Percentiles rank a stretch among this genome's conserved stretches.
These are phyloP conservation scores for Megaceryle maxima DNA, from an alignment of 2,113 vertebrate genomes.

Conservation along the genomic window DNA sequence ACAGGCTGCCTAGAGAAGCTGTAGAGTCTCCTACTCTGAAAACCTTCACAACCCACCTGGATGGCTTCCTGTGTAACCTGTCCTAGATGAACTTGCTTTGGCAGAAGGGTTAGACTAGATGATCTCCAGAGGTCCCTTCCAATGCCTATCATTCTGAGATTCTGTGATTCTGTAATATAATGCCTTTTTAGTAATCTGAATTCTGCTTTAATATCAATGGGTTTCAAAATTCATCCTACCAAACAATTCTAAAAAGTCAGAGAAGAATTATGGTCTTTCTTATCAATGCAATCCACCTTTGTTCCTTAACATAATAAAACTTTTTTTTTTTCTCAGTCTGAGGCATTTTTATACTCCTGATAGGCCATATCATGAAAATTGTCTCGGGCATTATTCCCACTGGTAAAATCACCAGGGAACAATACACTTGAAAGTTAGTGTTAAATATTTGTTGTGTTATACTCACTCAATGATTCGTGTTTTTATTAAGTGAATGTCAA, in stretches of 20 bases:
- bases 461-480: not conserved
- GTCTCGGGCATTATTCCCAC: not conserved
- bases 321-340: not conserved
- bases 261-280: not conserved
- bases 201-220: not conserved
- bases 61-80: too few relatives aligned
- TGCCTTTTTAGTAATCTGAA: not conserved
- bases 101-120: too few relatives aligned
- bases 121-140: too few relatives aligned
- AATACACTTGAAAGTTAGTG: not conserved
- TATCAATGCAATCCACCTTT: not conserved
- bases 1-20: too few relatives aligned
- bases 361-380: not conserved
- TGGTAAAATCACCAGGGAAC: not conserved
- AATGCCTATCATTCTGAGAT: not conserved
- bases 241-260: not conserved
- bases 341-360: not conserved
- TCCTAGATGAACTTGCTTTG: too few relatives aligned
- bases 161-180: not conserved
- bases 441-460: not conserved
- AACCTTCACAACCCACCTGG: too few relatives aligned
- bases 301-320: not conserved
- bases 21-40: too few relatives aligned
- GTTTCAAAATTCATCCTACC: not conserved
- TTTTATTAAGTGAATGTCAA: not conserved